Evolutionary conservation across 2,113 vertebrate genomes (phyloP).

Genomic region (Heterocephalus glaber): DNA sequence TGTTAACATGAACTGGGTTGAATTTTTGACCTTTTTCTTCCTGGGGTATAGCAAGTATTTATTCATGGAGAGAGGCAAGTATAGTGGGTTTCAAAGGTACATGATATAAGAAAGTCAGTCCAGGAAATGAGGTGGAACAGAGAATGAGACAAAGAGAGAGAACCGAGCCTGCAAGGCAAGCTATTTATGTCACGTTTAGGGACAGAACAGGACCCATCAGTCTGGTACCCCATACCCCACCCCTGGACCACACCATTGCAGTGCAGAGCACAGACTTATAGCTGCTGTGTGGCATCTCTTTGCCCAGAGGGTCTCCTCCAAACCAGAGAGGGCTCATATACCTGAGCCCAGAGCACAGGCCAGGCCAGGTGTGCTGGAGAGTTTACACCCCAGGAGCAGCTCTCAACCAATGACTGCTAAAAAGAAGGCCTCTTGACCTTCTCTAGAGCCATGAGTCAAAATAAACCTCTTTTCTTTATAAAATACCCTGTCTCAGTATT

Average conservation of each 20-base stretch:
- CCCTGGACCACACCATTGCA: not conserved
- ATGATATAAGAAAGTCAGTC: not conserved
- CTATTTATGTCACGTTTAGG: not conserved
- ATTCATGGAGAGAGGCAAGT: not conserved
- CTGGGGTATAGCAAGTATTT: not conserved
- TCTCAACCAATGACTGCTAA: not conserved
- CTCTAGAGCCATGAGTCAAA: not conserved
- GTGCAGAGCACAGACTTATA: rapidly evolving
- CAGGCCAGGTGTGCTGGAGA: not conserved
- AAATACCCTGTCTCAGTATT: not conserved
- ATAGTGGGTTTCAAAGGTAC: not conserved
- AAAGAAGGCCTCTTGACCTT: not conserved
- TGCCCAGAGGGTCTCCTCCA: not conserved
- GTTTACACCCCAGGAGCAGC: no score
- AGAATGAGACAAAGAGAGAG: not conserved
- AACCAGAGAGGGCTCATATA: not conserved
- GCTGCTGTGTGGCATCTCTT: rapidly evolving
- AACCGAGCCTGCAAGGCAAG: not conserved
- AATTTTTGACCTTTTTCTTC: constrained; percentile 6
- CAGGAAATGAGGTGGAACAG: not conserved
- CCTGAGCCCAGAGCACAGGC: not conserved
- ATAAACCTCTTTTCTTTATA: not conserved
- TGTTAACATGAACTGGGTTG: not conserved
- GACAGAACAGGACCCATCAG: not conserved
- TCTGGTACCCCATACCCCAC: not conserved